These are phyloP conservation scores for Dendronephthya gigantea DNA, from an alignment of 64 coral and sea anemone species.

Conservation along the genomic window DNA sequence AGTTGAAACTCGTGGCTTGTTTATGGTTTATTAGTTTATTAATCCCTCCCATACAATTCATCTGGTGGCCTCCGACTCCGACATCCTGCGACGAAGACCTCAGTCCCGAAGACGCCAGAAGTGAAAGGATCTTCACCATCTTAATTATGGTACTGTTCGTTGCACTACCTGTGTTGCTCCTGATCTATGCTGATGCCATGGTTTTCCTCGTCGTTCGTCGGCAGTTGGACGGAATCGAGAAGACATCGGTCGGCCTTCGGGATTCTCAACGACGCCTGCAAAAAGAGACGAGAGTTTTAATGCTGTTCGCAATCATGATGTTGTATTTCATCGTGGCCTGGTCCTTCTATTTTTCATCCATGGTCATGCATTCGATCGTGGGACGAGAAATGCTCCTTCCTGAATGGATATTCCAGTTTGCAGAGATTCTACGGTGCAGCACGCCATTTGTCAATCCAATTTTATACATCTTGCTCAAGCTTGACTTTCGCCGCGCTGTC, in stretches of 20 bases:
- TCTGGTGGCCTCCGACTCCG: background rate
- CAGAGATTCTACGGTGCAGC: background rate
- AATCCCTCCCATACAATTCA: background rate
- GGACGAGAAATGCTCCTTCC: background rate
- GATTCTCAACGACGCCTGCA: background rate
- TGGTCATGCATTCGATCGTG: background rate
- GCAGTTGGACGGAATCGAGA: background rate
- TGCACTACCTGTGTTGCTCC: background rate
- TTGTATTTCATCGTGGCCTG: background rate
- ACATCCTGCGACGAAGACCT: background rate
- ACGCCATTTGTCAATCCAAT: background rate
- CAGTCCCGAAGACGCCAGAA: background rate
- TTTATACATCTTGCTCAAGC: background rate
- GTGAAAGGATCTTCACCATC: background rate
- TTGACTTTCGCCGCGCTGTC: background rate
- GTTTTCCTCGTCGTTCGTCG: conserved; percentile 8
- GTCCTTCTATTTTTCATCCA: background rate
- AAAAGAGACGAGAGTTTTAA: background rate
- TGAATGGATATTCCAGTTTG: background rate
- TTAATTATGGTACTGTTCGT: background rate
- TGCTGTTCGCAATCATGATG: background rate
- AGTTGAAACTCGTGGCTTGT: background rate
- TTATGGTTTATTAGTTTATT: background rate
- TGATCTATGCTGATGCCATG: background rate
- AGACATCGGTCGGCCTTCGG: background rate